A percentile compares a stretch with the other conserved stretches of the same genome.
These are phyloP conservation scores for Ricordea florida DNA, from an alignment of 92 coral and sea anemone genomes.

Conservation along the genomic window DNA sequence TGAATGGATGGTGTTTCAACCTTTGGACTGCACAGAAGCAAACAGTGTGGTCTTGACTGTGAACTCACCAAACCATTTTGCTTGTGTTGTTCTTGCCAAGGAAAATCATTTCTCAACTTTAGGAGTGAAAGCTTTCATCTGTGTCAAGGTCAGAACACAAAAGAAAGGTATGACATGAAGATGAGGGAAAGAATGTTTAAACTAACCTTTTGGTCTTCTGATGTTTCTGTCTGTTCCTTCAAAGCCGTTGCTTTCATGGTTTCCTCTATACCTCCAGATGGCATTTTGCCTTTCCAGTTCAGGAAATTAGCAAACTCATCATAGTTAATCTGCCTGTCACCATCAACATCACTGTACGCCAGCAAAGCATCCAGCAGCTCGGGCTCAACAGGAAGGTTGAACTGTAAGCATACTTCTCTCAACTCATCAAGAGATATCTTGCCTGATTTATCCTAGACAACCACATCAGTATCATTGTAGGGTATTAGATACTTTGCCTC, in stretches of 20 bases:
- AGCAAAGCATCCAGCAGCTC: constrained; percentile 78
- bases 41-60: no score
- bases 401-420: constrained; percentile 77
- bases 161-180: no score
- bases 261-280: constrained; percentile 21
- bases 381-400: constrained; percentile 91
- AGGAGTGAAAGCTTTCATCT: no score
- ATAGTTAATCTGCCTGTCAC: constrained; percentile 87
- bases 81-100: no score
- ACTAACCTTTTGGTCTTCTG: constrained; percentile 32
- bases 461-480: no score
- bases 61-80: no score
- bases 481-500: no score
- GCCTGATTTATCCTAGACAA: constrained; percentile 87
- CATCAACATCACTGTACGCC: constrained; percentile 89
- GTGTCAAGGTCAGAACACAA: no score
- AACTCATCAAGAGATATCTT: constrained; percentile 84
- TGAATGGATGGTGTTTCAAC: no score
- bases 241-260: neutral
- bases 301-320: constrained; percentile 92
- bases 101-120: no score
- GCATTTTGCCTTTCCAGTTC: constrained; percentile 94
- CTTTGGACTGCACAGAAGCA: no score
- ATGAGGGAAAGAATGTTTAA: no score
- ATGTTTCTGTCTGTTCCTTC: neutral